These are phyloP conservation scores for Drosophila insularis DNA, from an alignment of 1,140 invertebrate species.

Conservation along the genomic window DNA sequence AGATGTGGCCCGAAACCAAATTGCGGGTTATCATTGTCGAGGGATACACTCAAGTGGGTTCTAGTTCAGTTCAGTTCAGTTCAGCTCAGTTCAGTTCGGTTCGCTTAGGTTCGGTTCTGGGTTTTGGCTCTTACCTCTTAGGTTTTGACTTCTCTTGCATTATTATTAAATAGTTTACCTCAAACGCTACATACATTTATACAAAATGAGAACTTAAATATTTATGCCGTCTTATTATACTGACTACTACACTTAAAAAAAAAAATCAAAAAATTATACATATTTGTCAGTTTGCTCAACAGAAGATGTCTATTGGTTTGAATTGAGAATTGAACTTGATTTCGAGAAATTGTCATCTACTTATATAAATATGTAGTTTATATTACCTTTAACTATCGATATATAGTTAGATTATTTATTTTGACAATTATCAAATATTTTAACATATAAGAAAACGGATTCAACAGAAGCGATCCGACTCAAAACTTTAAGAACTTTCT, in stretches of 20 bases:
- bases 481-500: too few relatives aligned
- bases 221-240: constrained; percentile 31
- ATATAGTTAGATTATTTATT: too few relatives aligned
- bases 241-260: not conserved
- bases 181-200: constrained; percentile 12
- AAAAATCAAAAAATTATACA: too few relatives aligned
- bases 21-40: constrained; percentile 63
- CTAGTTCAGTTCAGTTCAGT: constrained; percentile 8
- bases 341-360: too few relatives aligned
- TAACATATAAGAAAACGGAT: too few relatives aligned
- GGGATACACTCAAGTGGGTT: constrained; percentile 74
- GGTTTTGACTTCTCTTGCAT: constrained; percentile 14
- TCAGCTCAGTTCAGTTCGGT: constrained; percentile 11
- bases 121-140: constrained; percentile 22
- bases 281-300: too few relatives aligned
- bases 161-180: constrained; percentile 34
- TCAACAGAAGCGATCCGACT: too few relatives aligned
- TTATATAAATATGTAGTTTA: too few relatives aligned
- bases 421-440: too few relatives aligned
- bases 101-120: constrained; percentile 17
- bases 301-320: too few relatives aligned
- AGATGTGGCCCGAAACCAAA: constrained; percentile 46
- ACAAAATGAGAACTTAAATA: constrained; percentile 40
- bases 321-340: too few relatives aligned
- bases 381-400: too few relatives aligned